These are phyloP conservation scores for Microtus ochrogaster DNA, from an alignment of 2,113 vertebrate species.

Conservation along the genomic window DNA sequence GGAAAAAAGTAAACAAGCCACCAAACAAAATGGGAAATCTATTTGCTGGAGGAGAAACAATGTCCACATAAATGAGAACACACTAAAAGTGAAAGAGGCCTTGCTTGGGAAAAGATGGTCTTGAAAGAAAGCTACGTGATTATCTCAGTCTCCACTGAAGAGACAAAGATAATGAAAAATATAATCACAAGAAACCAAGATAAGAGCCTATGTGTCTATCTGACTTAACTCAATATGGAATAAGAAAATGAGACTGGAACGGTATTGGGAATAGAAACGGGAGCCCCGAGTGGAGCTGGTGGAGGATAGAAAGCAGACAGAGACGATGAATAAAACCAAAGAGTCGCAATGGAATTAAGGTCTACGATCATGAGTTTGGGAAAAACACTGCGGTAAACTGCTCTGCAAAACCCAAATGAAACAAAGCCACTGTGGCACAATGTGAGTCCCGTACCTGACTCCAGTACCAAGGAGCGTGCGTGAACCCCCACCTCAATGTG, in stretches of 20 bases:
- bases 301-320: slow-evolving; percentile 23
- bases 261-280: neutral
- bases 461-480: neutral
- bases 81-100: neutral
- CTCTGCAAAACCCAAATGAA: neutral
- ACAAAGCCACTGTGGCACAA: neutral
- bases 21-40: neutral
- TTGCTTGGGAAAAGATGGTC: neutral
- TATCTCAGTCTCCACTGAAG: neutral
- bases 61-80: neutral
- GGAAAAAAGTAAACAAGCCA: no score
- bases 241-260: slow-evolving; percentile 15
- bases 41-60: neutral
- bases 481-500: neutral
- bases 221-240: neutral
- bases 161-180: neutral
- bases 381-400: neutral
- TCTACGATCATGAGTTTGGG: neutral
- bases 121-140: neutral
- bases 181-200: neutral
- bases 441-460: neutral
- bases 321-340: slow-evolving; percentile 38
- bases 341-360: neutral
- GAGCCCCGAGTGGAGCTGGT: neutral
- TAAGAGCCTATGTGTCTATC: neutral